phyloP scores from a whole-genome alignment of 2,797 vertebrate species.

The Tadarida brasiliensis region DNA sequence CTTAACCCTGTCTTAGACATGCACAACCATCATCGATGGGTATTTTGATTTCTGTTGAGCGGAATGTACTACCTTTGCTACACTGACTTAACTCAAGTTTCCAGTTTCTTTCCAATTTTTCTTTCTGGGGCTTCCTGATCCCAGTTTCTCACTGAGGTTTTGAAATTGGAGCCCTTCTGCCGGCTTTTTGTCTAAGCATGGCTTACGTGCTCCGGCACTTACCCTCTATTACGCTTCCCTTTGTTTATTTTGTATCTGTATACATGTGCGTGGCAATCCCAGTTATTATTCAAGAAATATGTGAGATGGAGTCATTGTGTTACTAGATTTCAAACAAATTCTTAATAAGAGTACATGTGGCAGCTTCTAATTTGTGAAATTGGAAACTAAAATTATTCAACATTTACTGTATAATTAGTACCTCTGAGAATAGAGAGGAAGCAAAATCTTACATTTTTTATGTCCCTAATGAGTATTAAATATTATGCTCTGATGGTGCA shows the following conservation, averaged over 20 bases:
- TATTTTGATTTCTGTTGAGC: background rate
- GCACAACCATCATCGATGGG: background rate
- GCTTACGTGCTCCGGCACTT: background rate
- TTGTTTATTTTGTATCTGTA: background rate
- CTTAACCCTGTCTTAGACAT: background rate
- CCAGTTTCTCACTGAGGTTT: background rate
- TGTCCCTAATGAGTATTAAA: conserved; percentile 78
- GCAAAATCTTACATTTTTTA: background rate
- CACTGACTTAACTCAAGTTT: background rate
- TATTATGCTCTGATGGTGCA: conserved; percentile 63
- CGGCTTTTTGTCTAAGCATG: background rate
- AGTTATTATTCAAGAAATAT: background rate
- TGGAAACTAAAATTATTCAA: conserved; percentile 34
- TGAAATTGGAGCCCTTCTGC: background rate
- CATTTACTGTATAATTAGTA: conserved; percentile 49
- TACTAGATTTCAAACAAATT: conserved; percentile 31
- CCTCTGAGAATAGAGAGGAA: conserved; percentile 10
- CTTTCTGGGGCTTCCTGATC: background rate
- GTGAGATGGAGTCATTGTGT: background rate
- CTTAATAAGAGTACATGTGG: background rate
- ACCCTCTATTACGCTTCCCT: background rate
- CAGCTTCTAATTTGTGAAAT: conserved; percentile 40
- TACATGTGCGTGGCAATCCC: background rate
- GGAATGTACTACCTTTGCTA: background rate
- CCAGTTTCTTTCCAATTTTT: background rate